A percentile compares a stretch with the other conserved stretches of the same genome.
These are phyloP conservation scores for Otolemur garnettii DNA, from an alignment of 2,113 vertebrate species.

Conservation along the genomic window DNA sequence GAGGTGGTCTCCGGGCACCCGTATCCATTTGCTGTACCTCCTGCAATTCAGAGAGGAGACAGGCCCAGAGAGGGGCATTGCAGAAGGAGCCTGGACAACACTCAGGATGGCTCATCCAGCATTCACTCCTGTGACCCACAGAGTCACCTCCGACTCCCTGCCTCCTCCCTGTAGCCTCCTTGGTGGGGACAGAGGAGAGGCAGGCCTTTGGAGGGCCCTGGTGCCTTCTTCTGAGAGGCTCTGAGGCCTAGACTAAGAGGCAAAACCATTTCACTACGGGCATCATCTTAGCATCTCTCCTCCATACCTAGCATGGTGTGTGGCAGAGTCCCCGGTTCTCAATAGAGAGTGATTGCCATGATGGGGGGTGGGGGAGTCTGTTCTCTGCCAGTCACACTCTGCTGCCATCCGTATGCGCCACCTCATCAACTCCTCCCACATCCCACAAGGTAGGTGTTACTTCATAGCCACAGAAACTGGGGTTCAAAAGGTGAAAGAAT, in stretches of 20 bases:
- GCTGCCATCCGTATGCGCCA: neutral
- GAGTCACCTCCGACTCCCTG: neutral
- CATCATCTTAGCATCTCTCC: neutral
- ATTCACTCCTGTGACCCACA: neutral
- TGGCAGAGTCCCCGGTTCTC: neutral
- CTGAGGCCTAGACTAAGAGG: neutral
- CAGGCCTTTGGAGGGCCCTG: neutral
- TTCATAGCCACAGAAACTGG: neutral
- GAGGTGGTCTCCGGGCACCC: neutral
- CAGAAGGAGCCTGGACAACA: fast-evolving
- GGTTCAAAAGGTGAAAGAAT: neutral
- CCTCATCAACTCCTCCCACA: neutral
- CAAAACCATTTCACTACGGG: neutral
- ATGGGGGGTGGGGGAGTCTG: neutral
- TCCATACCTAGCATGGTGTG: neutral
- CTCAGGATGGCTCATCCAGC: neutral
- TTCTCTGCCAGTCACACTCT: neutral
- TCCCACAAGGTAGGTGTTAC: constrained; percentile 1
- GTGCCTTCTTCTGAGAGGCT: neutral
- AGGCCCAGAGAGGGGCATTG: neutral
- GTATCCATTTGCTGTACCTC: fast-evolving
- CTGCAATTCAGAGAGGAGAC: neutral
- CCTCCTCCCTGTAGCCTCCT: neutral
- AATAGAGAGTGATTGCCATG: neutral
- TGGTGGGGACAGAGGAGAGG: neutral